Conservation (phyloP, 2,113 vertebrate species). For the Eulemur rufifrons region DNA sequence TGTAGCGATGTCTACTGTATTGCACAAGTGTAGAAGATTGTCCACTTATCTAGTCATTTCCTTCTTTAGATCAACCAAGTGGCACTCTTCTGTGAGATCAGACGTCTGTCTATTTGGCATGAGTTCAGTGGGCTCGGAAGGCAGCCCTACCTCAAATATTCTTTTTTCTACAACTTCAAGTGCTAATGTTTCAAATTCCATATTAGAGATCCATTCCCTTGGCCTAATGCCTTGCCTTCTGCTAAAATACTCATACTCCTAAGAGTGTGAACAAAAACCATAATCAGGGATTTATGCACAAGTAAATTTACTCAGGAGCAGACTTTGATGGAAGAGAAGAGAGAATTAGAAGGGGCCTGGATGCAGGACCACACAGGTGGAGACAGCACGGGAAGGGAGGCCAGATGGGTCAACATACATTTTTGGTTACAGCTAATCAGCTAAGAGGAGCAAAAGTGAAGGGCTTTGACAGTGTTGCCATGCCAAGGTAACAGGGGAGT, state of each 20-base stretch:
- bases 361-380: neutral
- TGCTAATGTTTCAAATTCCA: neutral
- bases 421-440: neutral
- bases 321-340: neutral
- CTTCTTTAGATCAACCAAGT: neutral
- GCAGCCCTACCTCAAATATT: neutral
- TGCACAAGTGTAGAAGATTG: neutral
- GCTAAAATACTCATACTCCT: neutral
- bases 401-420: neutral
- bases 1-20: neutral
- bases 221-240: neutral
- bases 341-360: neutral
- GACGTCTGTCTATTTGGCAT: neutral
- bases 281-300: neutral
- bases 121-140: neutral
- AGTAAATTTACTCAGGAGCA: neutral
- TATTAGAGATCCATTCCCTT: neutral
- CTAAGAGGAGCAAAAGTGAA: neutral
- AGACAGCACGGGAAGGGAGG: neutral
- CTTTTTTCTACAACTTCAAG: neutral
- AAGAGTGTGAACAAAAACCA: neutral
- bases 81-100: neutral
- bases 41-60: neutral
- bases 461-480: neutral
- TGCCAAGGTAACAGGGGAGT: neutral